Base-by-base conservation (phyloP, 2,113 vertebrate species). In the Mobula birostris region DNA sequence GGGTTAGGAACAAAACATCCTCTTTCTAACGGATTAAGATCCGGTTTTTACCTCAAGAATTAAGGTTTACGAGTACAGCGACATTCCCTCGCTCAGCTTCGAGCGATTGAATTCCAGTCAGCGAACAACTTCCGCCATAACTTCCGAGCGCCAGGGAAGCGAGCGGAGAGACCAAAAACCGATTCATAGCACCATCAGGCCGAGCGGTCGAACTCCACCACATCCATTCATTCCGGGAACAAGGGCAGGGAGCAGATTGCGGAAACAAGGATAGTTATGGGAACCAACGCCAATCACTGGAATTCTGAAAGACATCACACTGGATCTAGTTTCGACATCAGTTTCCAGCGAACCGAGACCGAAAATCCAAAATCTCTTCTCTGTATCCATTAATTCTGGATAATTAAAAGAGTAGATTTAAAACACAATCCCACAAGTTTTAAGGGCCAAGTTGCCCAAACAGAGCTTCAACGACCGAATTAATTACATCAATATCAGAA, bases 71-170 rank as follows among this genome's bases (percentile, higher is more conserved):
- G 40, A 61, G 21, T 74, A 70, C 66, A 93, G 90, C 68, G n/a
- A 32, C 90, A 72, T 93, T 74, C 70, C 21, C 90, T 19, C 32
- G 90, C 90, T 93, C 90, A 48, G 7, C 68, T 93, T 36, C 63
- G 68, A 93, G 90, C 90, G 68, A 21, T 93, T 93, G 66, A 72
- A 74, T 74, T 93, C 90, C 90, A 74, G 90, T 93, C 90, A 93
- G 90, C 36, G 90, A 93, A 72, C 90, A 93, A 93, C 90, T 93
- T 93, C 90, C 90, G 90, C 90, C 90, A 93, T 93, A 93, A 93
- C 90, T 93, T 70, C 90, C 90, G 90, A 93, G 90, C 90, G 70
- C 70, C 88, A 92, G 88, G 66, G 88, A 21, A 40, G 66, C 88
- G 63, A 72, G 88, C 88, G 32, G 88, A 92, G 58, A 66, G 88